Evolutionary conservation across 1,140 invertebrate species (phyloP), one percentile per base, ranked within the genome.

Genomic region (Andrena cerasifolii): DNA sequence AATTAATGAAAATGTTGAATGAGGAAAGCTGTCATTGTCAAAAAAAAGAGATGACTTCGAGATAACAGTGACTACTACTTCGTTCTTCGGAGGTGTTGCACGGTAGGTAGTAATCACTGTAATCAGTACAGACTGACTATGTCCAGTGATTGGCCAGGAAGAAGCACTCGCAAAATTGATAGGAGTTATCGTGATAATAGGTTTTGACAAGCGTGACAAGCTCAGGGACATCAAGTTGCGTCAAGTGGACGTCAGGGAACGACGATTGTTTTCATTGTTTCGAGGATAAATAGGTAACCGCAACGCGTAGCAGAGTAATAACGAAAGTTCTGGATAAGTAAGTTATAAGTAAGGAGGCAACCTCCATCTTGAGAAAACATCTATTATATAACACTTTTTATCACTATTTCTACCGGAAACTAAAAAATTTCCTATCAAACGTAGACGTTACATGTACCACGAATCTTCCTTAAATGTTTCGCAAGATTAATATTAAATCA

Each of bases 391-490:
- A 45, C n/a, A 58, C 63, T 83, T 49, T n/a, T n/a, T 56, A 54
- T 53, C 24, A 28, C 16, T 62, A 31, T n/a, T 53, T 59, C 24
- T n/a, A 7, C 10, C 21, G 33, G 21, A 8, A 78, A 43, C 3
- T 58, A 33, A 16, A 66, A 36, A 18, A 31, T 21, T 59, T 43
- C 4, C 18, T 31, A 59, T 31, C 18, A 21, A 47, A 40, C 26
- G 28, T 4, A 51, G n/a, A 51, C 26, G 21, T 61, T 65, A 59
- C 18, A 70, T 31, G n/a, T 36, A 21, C 3, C 6, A n/a, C 5
- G 3, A 14, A 43, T 47, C n/a, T n/a, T 14, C 21, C 3, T 53
- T 66, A 84, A 76, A 85, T 85, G 84, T 85, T 84, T 79, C 79
- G 84, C 0, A 82, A 74, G 53, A 43, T 28, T 33, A 40, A 68